Base-by-base conservation (phyloP, 2,113 vertebrate genomes). In the Archilochus colubris region DNA sequence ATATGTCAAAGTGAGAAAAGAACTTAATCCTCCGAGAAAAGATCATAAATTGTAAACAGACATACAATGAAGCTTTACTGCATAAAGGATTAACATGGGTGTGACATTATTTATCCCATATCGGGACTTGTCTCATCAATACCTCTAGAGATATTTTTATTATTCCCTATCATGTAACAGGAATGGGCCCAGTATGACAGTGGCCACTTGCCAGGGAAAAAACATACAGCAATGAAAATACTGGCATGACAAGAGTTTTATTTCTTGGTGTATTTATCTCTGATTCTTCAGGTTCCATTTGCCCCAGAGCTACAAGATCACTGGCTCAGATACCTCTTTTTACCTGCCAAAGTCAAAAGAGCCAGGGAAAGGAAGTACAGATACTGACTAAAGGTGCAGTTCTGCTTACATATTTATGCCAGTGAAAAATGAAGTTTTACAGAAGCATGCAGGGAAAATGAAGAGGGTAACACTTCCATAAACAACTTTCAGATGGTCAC, bases 401-500 rank as follows among this genome's bases (percentile, higher is more conserved):
- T 86, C 64, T 83, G 28, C 73, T 83, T 77, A 16, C 36, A 8
- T 38, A 3, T 19, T 73, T 78, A 61, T 90, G 68, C 46, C 93
- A 95, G 58, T 36, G 91, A 89, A 89, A 92, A 92, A 85, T 12
- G 8, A 54, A 84, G 27, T 58, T 86, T 78, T 53, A 84, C 40
- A 61, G 73, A 88, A 85, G 40, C 82, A 74, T 57, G 57, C 25
- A 83, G 67, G 81, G 86, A 96, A 95, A 95, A 94, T 63, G 2
- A 91, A 63, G 54, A 80, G 30, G 55, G 17, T n/a, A 38, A 6
- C 72, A 11, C 54, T 80, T 19, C 53, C n/a, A 66, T 44, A 53
- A 48, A 55, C 15, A 44, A 13, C 18, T 31, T 62, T 67, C 44
- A 88, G 22, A 55, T 7, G 4, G 22, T 7, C 23, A 64, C 66